Evolutionary conservation across 1,140 invertebrate genomes (phyloP), one percentile per base, ranked within the genome.

Genomic region (Pseudomyrmex concolor): DNA sequence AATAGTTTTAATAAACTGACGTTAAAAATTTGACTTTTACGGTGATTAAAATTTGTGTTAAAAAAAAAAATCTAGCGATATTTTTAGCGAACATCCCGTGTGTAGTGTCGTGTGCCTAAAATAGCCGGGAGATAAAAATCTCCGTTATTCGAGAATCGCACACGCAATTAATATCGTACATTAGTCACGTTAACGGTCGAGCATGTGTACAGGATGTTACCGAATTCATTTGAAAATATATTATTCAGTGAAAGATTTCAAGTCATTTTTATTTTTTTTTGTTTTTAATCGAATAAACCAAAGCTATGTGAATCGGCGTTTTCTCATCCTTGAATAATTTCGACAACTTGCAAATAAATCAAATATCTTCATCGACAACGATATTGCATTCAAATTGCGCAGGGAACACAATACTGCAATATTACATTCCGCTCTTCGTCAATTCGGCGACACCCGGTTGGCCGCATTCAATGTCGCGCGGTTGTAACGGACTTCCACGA

Each of bases 1-100:
- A 48, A 60, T 48, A 55, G 66, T 43, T 77, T 67, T 78, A 78
- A 68, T 78, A 55, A 68, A 67, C 17, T 34, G 51, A 22, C 17
- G 57, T 68, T 25, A 55, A 34, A 71, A 57, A 8, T 2, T 34
- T 1, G 45, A 34, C 34, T 34, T 3, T 70, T 71, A 71, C 25
- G 17, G 55, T 55, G 15, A 34, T 43, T 12, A 43, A 12, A 55
- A 5, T 2, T 43, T 12, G 15, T 43, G 3, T 55, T 15, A 43
- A 71, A 34, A 12, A 1, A 22, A 19, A 10, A 0, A 12, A 57
- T 15, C 15, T 34, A 34, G 5, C 34, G 5, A 34, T 7, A 9
- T 43, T 71, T 43, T 57, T 25, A 25, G 2, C n/a, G 25, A 17
- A 57, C 48, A 15, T 9, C 15, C 19, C 25, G 8, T 71, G 13